Evolutionary conservation across 2,797 vertebrate genomes (phyloP).

Genomic region (Sarcophilus harrisii): DNA sequence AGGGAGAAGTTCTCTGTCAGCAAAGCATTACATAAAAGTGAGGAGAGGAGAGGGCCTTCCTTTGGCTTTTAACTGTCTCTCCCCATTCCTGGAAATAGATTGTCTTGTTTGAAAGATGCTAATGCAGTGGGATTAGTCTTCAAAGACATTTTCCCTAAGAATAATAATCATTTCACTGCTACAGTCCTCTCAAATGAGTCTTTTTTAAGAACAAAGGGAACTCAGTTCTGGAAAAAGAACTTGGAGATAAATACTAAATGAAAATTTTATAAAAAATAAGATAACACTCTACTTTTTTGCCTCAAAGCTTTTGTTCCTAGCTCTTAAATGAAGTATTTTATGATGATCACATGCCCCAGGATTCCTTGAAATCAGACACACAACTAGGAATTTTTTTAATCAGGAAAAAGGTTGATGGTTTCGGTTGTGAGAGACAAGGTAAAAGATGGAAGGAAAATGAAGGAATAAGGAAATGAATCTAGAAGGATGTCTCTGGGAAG

Average conservation of each 20-base stretch:
- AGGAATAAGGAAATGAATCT: not conserved
- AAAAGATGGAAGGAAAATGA: not conserved
- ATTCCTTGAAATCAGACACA: not conserved
- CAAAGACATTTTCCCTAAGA: conserved; percentile 65
- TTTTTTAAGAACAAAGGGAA: conserved; percentile 69
- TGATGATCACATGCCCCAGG: not conserved
- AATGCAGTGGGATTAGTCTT: conserved; percentile 73
- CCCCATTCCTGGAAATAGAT: conserved; percentile 61
- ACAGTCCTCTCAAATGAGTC: conserved; percentile 63
- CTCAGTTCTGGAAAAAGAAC: conserved; percentile 57
- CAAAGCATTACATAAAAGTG: conserved; percentile 70
- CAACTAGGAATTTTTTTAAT: not conserved
- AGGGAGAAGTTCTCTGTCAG: conserved; percentile 60
- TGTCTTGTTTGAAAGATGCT: conserved; percentile 69
- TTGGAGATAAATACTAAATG: conserved; percentile 32
- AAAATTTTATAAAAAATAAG: conserved; percentile 46
- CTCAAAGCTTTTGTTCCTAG: not conserved
- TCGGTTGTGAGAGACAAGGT: not conserved
- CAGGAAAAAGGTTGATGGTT: not conserved
- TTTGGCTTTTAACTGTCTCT: conserved; percentile 60
- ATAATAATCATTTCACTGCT: conserved; percentile 59
- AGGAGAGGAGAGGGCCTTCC: conserved; percentile 51
- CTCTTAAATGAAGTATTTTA: not conserved
- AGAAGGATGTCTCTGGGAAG: not conserved
- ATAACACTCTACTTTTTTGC: not conserved